Conservation (phyloP, 2,113 vertebrate species). For the Osmerus mordax region DNA sequence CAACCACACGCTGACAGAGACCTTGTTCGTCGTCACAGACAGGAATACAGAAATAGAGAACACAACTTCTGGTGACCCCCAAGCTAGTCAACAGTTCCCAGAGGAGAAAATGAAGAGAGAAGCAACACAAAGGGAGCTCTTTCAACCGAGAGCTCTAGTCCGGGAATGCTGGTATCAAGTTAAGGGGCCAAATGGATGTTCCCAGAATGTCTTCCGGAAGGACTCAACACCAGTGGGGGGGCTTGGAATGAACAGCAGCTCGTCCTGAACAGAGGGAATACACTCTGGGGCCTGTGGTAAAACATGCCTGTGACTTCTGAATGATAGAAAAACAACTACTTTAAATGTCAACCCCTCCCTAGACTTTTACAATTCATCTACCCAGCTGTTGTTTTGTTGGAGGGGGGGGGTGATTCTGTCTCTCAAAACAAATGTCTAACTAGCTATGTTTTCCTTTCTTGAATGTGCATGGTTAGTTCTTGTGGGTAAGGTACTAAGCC, state of each 20-base stretch:
- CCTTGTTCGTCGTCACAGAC: constrained; percentile 32
- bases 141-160: constrained; percentile 34
- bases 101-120: constrained; percentile 14
- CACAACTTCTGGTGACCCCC: constrained; percentile 35
- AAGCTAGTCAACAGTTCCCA: constrained; percentile 37
- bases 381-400: too few relatives aligned
- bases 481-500: too few relatives aligned
- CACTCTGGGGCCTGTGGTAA: neutral
- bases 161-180: constrained; percentile 32
- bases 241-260: constrained; percentile 15
- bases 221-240: constrained; percentile 14
- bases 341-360: too few relatives aligned
- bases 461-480: too few relatives aligned
- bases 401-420: too few relatives aligned
- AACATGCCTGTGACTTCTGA: neutral
- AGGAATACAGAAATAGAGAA: constrained; percentile 39
- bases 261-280: neutral
- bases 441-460: too few relatives aligned
- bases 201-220: constrained; percentile 19
- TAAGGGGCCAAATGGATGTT: constrained; percentile 18
- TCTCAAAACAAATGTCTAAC: too few relatives aligned
- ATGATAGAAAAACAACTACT: neutral
- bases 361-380: too few relatives aligned
- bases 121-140: constrained; percentile 42
- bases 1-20: constrained; percentile 1